Base-by-base conservation (phyloP, 2,888 invertebrate genomes). In the Ommatoiulus sabulosus region DNA sequence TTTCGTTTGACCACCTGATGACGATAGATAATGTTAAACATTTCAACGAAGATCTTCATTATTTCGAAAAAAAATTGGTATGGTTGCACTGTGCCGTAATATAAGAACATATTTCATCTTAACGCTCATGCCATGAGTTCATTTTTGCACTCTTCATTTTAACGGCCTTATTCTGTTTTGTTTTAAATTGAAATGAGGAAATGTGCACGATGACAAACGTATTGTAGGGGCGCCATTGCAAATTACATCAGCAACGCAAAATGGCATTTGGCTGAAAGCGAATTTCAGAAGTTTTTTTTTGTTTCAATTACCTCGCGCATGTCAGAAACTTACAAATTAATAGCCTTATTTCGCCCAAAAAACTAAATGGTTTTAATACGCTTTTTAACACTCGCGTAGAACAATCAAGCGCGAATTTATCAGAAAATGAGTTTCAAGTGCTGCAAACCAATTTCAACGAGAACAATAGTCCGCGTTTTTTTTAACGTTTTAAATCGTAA, bases 261-360 rank as follows among this genome's bases (percentile, higher is more conserved):
- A 52, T 52, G 52, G 48, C 12, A 35, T 35, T 35, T 35, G 35
- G 35, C 35, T 35, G 35, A 46, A 12, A 72, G 20, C 7, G 20
- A n/a, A 63, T 63, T 63, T 57, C 17, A 35, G 15, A 5, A 17
- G 52, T 63, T 63, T 63, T 63, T 63, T 72, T 24, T 24, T n/a
- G 72, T 72, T 72, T 72, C 24, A 72, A 72, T 72, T 72, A 72
- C 24, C 24, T n/a, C 24, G 72, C 72, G 24, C 72, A 72, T 72
- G 72, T 72, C 72, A 72, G 72, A 72, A 24, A 24, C 63, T 63
- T 72, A 72, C 72, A 72, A 72, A 72, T 72, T 72, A 72, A 24
- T 24, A 24, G 24, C 72, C 72, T 24, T 52, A 52, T 52, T 52
- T 52, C 52, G 52, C 20, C 72, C 72, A 72, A 24, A 72, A 72